A percentile compares a stretch with the other conserved stretches of the same genome.
Conservation (phyloP, 2,113 vertebrate genomes). For the Dromiciops gliroides region DNA sequence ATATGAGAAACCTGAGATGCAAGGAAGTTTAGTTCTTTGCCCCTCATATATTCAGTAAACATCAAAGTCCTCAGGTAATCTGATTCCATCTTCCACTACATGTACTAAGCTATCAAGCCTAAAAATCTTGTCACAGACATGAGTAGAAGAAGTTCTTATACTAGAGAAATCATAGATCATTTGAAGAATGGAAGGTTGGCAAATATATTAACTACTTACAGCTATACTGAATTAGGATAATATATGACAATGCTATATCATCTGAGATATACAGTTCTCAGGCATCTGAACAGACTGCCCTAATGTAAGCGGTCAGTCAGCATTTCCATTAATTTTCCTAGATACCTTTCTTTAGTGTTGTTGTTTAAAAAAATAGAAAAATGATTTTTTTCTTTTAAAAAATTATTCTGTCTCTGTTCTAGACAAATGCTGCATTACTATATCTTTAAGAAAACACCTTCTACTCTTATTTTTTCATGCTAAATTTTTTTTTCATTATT, state of each 20-base stretch:
- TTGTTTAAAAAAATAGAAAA: too few species aligned
- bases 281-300: not conserved
- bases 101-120: not conserved
- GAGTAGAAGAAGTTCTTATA: not conserved
- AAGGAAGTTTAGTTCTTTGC: not conserved
- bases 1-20: not conserved
- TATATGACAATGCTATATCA: not conserved
- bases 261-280: not conserved
- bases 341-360: not conserved
- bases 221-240: not conserved
- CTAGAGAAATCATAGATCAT: not conserved
- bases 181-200: not conserved
- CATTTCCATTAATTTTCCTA: not conserved
- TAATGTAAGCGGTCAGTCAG: not conserved
- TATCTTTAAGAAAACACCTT: not conserved
- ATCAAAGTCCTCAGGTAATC: not conserved
- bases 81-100: not conserved
- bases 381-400: too few species aligned
- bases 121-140: not conserved
- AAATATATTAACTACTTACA: not conserved
- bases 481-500: not conserved
- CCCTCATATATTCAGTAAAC: not conserved
- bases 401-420: not conserved
- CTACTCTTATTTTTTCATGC: not conserved
- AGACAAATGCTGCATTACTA: not conserved